Evolutionary conservation across 2,113 vertebrate species (phyloP).

Genomic region (Dipodomys merriami): DNA sequence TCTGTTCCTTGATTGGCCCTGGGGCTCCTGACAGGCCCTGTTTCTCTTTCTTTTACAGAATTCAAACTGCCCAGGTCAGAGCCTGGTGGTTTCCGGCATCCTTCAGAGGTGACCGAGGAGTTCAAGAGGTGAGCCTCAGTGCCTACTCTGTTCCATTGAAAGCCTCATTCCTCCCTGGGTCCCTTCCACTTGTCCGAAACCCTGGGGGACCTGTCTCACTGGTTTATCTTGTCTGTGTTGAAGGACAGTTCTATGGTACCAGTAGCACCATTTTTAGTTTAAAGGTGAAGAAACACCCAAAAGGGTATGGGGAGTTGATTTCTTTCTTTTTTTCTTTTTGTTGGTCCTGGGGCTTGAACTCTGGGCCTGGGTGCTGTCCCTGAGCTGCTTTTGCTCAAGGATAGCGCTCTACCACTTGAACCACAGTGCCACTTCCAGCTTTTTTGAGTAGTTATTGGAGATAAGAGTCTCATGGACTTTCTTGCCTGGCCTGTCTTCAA

Average conservation of each 20-base stretch:
- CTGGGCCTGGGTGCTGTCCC: too few species aligned
- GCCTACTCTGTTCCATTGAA: neutral
- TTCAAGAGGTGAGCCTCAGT: slow-evolving; percentile 88
- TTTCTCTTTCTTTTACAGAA: slow-evolving; percentile 70
- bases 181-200: neutral
- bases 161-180: neutral
- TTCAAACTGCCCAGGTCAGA: slow-evolving; percentile 55
- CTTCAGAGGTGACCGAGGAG: slow-evolving; percentile 87
- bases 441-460: too few species aligned
- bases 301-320: neutral
- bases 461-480: too few species aligned
- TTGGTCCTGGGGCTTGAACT: too few species aligned
- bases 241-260: neutral
- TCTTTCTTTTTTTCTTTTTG: too few species aligned
- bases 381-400: too few species aligned
- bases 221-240: neutral
- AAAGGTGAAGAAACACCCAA: neutral
- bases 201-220: neutral
- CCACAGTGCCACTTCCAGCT: too few species aligned
- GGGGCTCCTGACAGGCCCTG: neutral
- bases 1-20: rapidly evolving
- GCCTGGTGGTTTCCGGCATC: slow-evolving; percentile 64
- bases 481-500: too few species aligned
- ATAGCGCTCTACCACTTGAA: too few species aligned
- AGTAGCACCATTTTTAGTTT: neutral